Conservation (phyloP, 2,888 invertebrate species). For the Chaitophorus viminalis region DNA sequence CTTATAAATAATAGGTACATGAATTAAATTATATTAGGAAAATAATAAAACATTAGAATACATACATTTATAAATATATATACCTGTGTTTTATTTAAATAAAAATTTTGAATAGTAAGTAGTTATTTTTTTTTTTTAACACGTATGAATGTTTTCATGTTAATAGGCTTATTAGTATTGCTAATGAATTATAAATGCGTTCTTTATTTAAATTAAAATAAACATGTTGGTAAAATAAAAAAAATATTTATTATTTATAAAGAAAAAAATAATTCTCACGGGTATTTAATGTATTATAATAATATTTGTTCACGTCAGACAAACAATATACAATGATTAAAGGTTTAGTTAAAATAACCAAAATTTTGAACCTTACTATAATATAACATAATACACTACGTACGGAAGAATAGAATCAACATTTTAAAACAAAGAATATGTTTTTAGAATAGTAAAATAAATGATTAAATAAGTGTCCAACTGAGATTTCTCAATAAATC, state of each 20-base stretch:
- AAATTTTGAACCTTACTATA: background rate
- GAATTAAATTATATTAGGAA: background rate
- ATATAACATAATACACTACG: background rate
- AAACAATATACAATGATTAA: background rate
- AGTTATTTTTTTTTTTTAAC: background rate
- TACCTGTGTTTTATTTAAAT: background rate
- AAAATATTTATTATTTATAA: background rate
- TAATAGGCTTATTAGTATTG: slow-evolving; percentile 29
- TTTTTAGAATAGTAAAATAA: background rate
- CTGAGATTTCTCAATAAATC: background rate
- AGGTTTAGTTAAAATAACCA: background rate
- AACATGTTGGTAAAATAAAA: slow-evolving; percentile 12
- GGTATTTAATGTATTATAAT: background rate
- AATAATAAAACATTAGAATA: background rate
- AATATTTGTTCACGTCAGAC: background rate
- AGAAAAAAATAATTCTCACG: background rate
- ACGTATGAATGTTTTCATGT: background rate
- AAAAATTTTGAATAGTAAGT: background rate
- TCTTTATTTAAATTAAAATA: slow-evolving; percentile 28
- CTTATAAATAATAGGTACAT: background rate
- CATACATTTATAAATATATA: background rate
- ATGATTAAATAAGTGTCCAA: background rate
- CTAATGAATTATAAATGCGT: slow-evolving; percentile 19
- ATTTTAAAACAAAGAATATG: background rate
- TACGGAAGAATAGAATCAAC: background rate